Conservation (phyloP, 1,140 invertebrate genomes). For the Zophobas morio region DNA sequence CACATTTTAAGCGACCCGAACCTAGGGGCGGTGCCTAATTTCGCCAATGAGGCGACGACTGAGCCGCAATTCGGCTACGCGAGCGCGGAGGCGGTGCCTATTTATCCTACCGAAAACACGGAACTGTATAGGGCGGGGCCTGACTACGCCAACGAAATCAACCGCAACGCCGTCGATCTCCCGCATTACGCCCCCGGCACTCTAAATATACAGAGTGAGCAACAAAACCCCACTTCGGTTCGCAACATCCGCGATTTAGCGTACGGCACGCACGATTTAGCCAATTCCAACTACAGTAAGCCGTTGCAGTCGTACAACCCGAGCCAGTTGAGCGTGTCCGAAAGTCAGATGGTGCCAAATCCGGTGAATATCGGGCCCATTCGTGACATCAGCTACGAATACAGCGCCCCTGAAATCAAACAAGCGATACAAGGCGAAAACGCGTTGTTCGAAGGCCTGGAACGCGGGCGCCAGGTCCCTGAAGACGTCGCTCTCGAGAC, state of each 20-base stretch:
- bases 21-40: too few relatives aligned
- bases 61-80: too few relatives aligned
- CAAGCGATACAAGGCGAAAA: conserved; percentile 54
- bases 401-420: conserved; percentile 52
- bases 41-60: too few relatives aligned
- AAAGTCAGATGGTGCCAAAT: conserved; percentile 57
- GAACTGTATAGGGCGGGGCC: neutral
- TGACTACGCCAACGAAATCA: neutral
- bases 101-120: too few relatives aligned
- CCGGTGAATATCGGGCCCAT: conserved; percentile 59
- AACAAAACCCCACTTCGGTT: conserved; percentile 50
- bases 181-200: conserved; percentile 48
- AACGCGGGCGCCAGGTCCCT: neutral
- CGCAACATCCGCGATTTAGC: conserved; percentile 58
- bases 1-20: neutral
- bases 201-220: conserved; percentile 41
- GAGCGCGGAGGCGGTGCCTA: too few relatives aligned
- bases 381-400: conserved; percentile 58
- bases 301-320: neutral
- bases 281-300: conserved; percentile 37
- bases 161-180: conserved; percentile 36
- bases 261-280: conserved; percentile 54
- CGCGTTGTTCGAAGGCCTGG: conserved; percentile 41
- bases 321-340: conserved; percentile 41
- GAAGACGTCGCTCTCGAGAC: conserved; percentile 3